Conservation (phyloP, 2,888 invertebrate species). For the Tanytarsus gracilentus region DNA sequence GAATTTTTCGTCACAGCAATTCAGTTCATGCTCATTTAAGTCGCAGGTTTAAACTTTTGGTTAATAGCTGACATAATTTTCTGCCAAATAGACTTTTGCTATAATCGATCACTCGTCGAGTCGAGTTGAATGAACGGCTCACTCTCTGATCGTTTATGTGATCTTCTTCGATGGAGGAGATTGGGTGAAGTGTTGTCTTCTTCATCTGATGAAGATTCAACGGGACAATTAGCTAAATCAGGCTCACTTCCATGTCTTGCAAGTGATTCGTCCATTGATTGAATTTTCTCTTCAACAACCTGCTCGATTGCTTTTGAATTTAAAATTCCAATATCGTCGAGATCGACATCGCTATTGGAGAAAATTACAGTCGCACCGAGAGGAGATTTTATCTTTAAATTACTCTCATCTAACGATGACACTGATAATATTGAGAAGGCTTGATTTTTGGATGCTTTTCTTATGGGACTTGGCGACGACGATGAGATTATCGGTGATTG, state of each 20-base stretch:
- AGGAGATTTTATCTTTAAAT: constrained; percentile 44
- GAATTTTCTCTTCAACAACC: constrained; percentile 34
- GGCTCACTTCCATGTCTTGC: constrained; percentile 39
- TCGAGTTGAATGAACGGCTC: constrained; percentile 40
- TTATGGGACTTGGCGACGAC: constrained; percentile 2
- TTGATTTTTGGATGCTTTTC: neutral
- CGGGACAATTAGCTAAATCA: constrained; percentile 34
- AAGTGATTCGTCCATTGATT: constrained; percentile 35
- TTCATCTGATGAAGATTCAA: constrained; percentile 7
- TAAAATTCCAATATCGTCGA: constrained; percentile 64
- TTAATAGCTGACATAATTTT: constrained; percentile 1
- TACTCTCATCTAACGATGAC: constrained; percentile 28
- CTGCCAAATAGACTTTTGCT: constrained; percentile 18
- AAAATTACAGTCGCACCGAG: constrained; percentile 68
- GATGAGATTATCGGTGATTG: constrained; percentile 18
- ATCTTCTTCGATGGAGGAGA: constrained; percentile 32
- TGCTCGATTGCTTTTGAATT: constrained; percentile 60
- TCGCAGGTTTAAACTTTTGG: constrained; percentile 21
- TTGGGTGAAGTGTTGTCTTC: neutral
- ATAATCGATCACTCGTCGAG: constrained; percentile 5
- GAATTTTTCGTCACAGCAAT: neutral
- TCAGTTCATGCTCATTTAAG: no score
- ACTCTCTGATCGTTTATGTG: constrained; percentile 43
- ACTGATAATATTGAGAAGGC: neutral
- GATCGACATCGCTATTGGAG: constrained; percentile 76